Conservation (phyloP, 2,797 vertebrate species). For the Trichosurus vulpecula region DNA sequence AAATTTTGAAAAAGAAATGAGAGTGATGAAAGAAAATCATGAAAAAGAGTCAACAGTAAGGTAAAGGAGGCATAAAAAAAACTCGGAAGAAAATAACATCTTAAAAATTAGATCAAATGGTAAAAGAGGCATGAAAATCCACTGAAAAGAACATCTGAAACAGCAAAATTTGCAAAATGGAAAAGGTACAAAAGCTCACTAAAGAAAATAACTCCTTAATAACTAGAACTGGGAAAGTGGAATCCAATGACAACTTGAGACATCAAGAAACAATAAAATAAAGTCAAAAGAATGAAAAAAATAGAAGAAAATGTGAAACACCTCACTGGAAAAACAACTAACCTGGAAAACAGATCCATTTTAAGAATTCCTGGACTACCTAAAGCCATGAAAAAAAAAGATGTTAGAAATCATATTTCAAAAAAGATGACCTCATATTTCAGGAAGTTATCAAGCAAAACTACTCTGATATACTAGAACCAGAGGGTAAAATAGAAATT, state of each 20-base stretch:
- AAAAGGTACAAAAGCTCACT: neutral
- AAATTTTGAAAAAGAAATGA: neutral
- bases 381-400: neutral
- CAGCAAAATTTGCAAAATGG: neutral
- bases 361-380: neutral
- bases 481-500: too few species aligned
- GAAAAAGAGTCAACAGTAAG: neutral
- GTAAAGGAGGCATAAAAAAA: neutral
- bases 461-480: too few species aligned
- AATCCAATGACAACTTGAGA: neutral
- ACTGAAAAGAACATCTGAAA: neutral
- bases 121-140: neutral
- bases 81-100: neutral
- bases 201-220: neutral
- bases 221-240: neutral
- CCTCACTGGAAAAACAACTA: neutral
- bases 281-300: neutral
- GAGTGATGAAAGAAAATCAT: neutral
- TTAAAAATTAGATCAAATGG: neutral
- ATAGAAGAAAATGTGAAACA: neutral
- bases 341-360: neutral
- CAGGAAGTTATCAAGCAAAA: too few species aligned
- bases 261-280: neutral
- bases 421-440: neutral
- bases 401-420: neutral